phyloP scores from a whole-genome alignment of 2,113 vertebrate species.

The Stegostoma tigrinum region DNA sequence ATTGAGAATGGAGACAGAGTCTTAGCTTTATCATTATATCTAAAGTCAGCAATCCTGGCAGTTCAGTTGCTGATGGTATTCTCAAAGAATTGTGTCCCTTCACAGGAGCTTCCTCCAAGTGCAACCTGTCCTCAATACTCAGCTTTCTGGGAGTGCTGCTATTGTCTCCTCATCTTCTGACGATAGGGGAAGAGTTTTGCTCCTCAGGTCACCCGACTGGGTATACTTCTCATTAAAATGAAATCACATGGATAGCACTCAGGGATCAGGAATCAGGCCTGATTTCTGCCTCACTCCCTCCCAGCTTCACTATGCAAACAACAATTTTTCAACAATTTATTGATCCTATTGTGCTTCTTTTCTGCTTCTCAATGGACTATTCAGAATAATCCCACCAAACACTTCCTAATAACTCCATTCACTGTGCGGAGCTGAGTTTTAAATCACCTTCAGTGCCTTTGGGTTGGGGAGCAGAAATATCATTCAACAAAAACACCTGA shows the following conservation, averaged over 20 bases:
- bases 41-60: not conserved
- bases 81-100: too few relatives aligned
- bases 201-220: not conserved
- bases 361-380: not conserved
- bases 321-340: too few relatives aligned
- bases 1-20: not conserved
- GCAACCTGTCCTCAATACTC: not conserved
- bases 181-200: not conserved
- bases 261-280: not conserved
- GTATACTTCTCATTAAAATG: not conserved
- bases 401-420: not conserved
- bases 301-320: not conserved
- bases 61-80: too few relatives aligned
- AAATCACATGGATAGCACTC: not conserved
- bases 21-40: not conserved
- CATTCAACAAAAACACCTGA: not conserved
- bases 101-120: not conserved
- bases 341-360: not conserved
- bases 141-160: not conserved
- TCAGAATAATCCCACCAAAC: not conserved
- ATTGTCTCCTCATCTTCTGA: not conserved
- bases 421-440: not conserved
- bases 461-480: not conserved
- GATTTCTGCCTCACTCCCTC: not conserved
- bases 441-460: not conserved